Base-by-base conservation (phyloP, 2,113 vertebrate genomes). In the Galemys pyrenaicus region DNA sequence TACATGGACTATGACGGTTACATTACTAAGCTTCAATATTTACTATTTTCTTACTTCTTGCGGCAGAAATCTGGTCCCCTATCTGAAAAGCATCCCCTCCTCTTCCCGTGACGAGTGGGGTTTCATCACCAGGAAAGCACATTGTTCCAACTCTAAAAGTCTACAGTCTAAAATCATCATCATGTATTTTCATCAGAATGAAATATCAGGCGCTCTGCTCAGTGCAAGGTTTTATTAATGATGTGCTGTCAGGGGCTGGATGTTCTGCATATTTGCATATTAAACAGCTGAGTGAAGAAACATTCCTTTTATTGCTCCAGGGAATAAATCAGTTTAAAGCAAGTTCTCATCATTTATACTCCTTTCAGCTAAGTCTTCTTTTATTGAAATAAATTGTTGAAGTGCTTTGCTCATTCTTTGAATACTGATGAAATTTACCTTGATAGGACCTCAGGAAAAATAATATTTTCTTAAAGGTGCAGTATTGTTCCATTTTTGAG, bases 231-330 rank as follows among this genome's bases (percentile, higher is more conserved):
- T 99, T 99, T 99, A 99, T 99, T 99, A 99, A 99, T 99, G 98
- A 98, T 98, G 98, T 98, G 98, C 99, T 99, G 99, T 99, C 99
- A 99, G 99, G 98, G 98, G 98, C 98, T 99, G 98, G 99, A 99
- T 99, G 99, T 99, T 99, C 99, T 99, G 99, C 99, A 99, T 99
- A 99, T 99, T 99, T 99, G 99, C 99, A 99, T 99, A 99, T 99
- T 99, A 99, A 99, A 99, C 99, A 99, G 99, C 98, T 98, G 97
- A 98, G 98, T 98, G 98, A 99, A 98, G 98, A 98, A 99, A 98
- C 98, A 99, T 99, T 98, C 98, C 98, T 98, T 99, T 99, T 99
- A 99, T 99, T 99, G 99, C 99, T 98, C 97, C 98, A 98, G 98
- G 98, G 98, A 99, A 99, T 99, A 99, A 99, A 99, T 99, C 99